Evolutionary conservation across 2,113 vertebrate species (phyloP), one percentile per base, ranked within the genome.

Genomic region (Alexandromys fortis): DNA sequence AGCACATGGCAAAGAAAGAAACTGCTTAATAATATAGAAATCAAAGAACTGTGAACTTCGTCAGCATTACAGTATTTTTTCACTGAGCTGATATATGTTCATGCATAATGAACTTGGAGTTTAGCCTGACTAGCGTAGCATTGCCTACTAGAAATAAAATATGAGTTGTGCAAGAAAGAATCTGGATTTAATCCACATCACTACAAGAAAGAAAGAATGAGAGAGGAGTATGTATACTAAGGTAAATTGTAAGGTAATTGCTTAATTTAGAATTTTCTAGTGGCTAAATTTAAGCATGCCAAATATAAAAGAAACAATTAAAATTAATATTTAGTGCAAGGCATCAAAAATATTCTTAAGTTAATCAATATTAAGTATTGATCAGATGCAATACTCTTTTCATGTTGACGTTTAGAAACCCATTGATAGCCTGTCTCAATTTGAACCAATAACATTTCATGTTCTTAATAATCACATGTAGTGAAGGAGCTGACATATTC

Each of bases 61-160:
- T n/a, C 5, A 87, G 11, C 10, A 58, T n/a, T 61, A 6, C n/a
- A 94, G 26, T 65, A 0, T 76, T 42, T 2, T 96, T 96, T 38
- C 67, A 86, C 14, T 73, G 68, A 22, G 24, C 67, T 96, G n/a
- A 35, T 90, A 45, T 42, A 58, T 96, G 88, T 90, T 93, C 52
- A 88, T 97, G 38, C 24, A 92, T 94, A 94, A 47, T 93, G 45
- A 89, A 83, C 52, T 89, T 47, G 61, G 77, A 83, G 16, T 85
- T 70, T 90, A 45, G 10, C 58, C 49, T 92, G 19, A 42, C 89
- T 81, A 76, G 7, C 70, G 17, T 76, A 92, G 30, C 35, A 83
- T 38, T 76, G 22, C 65, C n/a, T 86, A 95, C 38, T 33, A 47
- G 42, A 96, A 76, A 81, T 87, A 83, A 70, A 86, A 92, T 83